A percentile compares a stretch with the other conserved stretches of the same genome.
Conservation (phyloP, 2,888 invertebrate genomes). For the Antitype chi region DNA sequence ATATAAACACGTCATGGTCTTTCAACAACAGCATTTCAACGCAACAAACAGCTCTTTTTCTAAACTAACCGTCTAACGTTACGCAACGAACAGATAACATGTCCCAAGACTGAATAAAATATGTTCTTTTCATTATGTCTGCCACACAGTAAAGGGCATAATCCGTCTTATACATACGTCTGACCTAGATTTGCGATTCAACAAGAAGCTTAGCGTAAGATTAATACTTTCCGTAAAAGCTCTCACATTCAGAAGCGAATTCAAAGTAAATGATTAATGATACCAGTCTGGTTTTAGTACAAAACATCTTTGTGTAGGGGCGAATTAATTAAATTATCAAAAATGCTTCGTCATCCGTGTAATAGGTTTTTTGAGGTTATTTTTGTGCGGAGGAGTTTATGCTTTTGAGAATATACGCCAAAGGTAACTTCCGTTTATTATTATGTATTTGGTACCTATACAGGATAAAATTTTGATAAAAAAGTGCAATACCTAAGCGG, state of each 20-base stretch:
- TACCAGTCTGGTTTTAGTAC: slow-evolving; percentile 27
- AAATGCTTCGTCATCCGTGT: slow-evolving; percentile 46
- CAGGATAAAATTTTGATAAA: too few relatives aligned
- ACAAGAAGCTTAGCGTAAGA: slow-evolving; percentile 45
- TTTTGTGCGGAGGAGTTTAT: slow-evolving; percentile 2
- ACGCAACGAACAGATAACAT: slow-evolving; percentile 21
- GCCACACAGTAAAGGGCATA: slow-evolving; percentile 31
- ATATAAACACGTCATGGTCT: slow-evolving; percentile 5
- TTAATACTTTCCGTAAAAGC: slow-evolving; percentile 55
- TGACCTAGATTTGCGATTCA: slow-evolving; percentile 54
- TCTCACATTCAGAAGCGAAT: slow-evolving; percentile 37
- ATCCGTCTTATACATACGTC: slow-evolving; percentile 57
- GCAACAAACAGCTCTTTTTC: not conserved
- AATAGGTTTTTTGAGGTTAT: slow-evolving; percentile 28
- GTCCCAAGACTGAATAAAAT: slow-evolving; percentile 32
- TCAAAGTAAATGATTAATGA: slow-evolving; percentile 59
- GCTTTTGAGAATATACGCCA: not conserved
- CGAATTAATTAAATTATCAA: slow-evolving; percentile 39
- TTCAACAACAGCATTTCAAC: slow-evolving; percentile 29
- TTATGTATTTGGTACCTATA: not conserved
- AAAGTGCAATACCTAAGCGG: too few relatives aligned
- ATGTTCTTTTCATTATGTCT: slow-evolving; percentile 37
- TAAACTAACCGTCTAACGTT: not conserved
- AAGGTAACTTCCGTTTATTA: not conserved
- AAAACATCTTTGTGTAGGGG: slow-evolving; percentile 44